These are phyloP conservation scores for Myripristis murdjan DNA, from an alignment of 2,797 vertebrate genomes.

Conservation along the genomic window DNA sequence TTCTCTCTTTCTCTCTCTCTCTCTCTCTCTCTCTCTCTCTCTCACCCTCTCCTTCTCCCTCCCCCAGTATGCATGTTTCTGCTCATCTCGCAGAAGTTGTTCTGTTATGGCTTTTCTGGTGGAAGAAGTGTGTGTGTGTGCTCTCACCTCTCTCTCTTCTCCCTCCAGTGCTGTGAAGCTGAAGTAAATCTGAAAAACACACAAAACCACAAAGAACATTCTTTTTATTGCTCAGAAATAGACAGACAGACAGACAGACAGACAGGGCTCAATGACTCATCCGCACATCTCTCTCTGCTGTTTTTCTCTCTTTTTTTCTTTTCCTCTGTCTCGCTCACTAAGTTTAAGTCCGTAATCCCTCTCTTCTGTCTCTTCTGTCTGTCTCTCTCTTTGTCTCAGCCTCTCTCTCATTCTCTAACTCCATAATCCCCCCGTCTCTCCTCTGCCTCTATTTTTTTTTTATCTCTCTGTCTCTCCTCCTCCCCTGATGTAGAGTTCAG, in stretches of 20 bases:
- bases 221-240: not conserved
- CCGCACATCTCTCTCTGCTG: conserved; percentile 18
- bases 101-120: too few relatives aligned
- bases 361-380: conserved; percentile 38
- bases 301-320: conserved; percentile 18
- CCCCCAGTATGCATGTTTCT: not conserved
- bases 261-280: conserved; percentile 61
- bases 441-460: not conserved
- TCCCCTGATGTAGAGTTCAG: not conserved
- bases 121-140: not conserved
- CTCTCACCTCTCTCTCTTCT: conserved; percentile 54
- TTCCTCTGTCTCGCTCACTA: conserved; percentile 45
- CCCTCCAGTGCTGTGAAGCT: conserved; percentile 46
- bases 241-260: not conserved
- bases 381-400: conserved; percentile 26
- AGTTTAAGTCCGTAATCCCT: conserved; percentile 64
- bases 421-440: conserved; percentile 1
- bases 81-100: too few relatives aligned
- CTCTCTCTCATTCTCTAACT: conserved; percentile 21
- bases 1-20: too few relatives aligned
- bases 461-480: not conserved
- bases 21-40: too few relatives aligned
- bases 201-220: not conserved
- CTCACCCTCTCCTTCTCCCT: too few relatives aligned
- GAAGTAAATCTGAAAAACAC: conserved; percentile 56